Conservation (phyloP, 2,113 vertebrate species). For the Dryoscopus gambensis region DNA sequence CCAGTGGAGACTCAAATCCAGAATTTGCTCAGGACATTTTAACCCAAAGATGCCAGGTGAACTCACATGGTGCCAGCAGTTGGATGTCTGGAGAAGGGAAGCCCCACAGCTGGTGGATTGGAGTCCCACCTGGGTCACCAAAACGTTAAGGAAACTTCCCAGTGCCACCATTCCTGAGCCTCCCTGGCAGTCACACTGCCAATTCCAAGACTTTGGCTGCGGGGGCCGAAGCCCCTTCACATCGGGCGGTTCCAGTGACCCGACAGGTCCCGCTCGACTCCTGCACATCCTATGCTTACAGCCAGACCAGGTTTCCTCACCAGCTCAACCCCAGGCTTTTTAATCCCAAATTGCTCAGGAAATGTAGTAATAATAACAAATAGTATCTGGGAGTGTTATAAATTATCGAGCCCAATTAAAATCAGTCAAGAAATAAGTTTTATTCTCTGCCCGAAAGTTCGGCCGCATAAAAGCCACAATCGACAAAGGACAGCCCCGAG, state of each 20-base stretch:
- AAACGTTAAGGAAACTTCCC: background rate
- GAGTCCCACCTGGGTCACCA: too few species aligned
- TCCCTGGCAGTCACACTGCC: background rate
- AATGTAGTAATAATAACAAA: background rate
- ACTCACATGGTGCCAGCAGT: background rate
- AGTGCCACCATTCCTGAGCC: background rate
- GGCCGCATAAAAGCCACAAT: too few species aligned
- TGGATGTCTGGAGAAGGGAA: background rate
- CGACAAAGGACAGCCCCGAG: too few species aligned
- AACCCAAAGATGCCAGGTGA: background rate
- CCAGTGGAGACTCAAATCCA: accelerated
- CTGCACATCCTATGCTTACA: background rate
- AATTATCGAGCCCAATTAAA: too few species aligned
- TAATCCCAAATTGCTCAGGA: background rate
- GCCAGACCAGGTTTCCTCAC: background rate
- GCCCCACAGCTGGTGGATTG: accelerated
- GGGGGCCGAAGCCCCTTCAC: background rate
- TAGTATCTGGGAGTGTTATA: background rate
- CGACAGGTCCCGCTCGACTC: accelerated
- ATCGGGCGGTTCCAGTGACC: background rate
- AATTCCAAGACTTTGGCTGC: background rate
- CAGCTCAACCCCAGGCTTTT: background rate
- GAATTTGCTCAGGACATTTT: background rate
- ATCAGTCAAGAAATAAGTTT: too few species aligned
- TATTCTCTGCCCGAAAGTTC: too few species aligned